Evolutionary conservation across 1,140 invertebrate species (phyloP), one percentile per base, ranked within the genome.

Genomic region (Bombus ignitus): DNA sequence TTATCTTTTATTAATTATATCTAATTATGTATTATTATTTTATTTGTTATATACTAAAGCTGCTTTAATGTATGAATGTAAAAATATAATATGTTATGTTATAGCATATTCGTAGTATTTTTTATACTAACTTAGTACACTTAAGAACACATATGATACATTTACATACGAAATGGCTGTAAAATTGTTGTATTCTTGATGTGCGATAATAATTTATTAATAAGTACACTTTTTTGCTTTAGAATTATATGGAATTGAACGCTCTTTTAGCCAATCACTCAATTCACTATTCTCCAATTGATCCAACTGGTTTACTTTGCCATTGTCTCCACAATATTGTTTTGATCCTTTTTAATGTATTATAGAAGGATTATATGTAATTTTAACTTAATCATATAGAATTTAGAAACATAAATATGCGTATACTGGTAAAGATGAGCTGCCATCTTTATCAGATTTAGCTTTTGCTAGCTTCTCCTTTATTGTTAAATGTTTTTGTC

Each of bases 391-490:
- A 18, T 35, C 68, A 66, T 53, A 39, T 4, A 59, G n/a, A 37
- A 35, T n/a, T 81, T 39, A 18, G 4, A 1, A 35, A 44, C 22
- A 66, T 9, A 53, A 44, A 28, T 62, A 2, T 35, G 53, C 53
- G 28, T 18, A 71, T 87, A 77, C 12, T 57, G 32, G 6, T 70
- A 66, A 2, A 72, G 28, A 65, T 35, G 44, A 1, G 3, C 6
- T 47, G 39, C 13, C 57, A 5, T 37, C 42, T 68, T 83, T 59
- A 53, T 28, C 28, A 57, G 28, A 22, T 44, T 44, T 86, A 37
- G 37, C 42, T n/a, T 73, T 62, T 68, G 57, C 65, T n/a, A 90
- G n/a, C 66, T 88, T 90, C 28, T 82, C 70, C 65, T 62, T 80
- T 28, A 90, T 3, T 3, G 39, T 84, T 57, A 71, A 18, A 15